Evolutionary conservation across 1,140 invertebrate genomes (phyloP).

Genomic region (Harlomillsia oculata): DNA sequence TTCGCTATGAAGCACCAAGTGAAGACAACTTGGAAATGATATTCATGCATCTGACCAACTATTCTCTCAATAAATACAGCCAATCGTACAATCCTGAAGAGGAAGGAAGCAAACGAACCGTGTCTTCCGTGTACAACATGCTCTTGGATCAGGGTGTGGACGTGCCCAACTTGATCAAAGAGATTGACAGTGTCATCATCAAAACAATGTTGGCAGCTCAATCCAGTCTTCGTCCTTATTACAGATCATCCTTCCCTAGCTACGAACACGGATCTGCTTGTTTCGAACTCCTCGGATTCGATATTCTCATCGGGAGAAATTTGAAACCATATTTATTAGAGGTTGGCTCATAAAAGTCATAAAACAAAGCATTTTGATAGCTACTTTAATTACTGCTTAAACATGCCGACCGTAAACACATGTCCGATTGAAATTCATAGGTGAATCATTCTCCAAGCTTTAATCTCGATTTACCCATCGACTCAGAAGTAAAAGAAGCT

Average conservation of each 20-base stretch:
- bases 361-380: too few species aligned
- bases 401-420: too few species aligned
- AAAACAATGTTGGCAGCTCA: slow-evolving; percentile 78
- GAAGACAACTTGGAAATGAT: slow-evolving; percentile 68
- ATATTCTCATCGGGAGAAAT: slow-evolving; percentile 73
- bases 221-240: slow-evolving; percentile 67
- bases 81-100: slow-evolving; percentile 21
- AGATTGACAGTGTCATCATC: slow-evolving; percentile 78
- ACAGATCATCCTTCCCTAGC: slow-evolving; percentile 76
- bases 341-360: slow-evolving; percentile 45
- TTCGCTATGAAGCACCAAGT: slow-evolving; percentile 68
- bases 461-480: slow-evolving; percentile 42
- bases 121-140: slow-evolving; percentile 17
- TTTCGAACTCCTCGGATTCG: slow-evolving; percentile 81
- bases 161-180: slow-evolving; percentile 60
- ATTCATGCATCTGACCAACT: slow-evolving; percentile 97
- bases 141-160: slow-evolving; percentile 48
- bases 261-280: slow-evolving; percentile 73
- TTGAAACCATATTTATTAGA: slow-evolving; percentile 77
- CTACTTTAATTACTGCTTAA: too few species aligned
- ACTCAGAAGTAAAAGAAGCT: slow-evolving; percentile 44
- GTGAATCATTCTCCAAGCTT: slow-evolving; percentile 48
- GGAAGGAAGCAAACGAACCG: slow-evolving; percentile 31
- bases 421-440: slow-evolving; percentile 37
- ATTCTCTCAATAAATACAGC: slow-evolving; percentile 81